Conservation (phyloP, 2,113 vertebrate genomes). For the Calidris pugnax region DNA sequence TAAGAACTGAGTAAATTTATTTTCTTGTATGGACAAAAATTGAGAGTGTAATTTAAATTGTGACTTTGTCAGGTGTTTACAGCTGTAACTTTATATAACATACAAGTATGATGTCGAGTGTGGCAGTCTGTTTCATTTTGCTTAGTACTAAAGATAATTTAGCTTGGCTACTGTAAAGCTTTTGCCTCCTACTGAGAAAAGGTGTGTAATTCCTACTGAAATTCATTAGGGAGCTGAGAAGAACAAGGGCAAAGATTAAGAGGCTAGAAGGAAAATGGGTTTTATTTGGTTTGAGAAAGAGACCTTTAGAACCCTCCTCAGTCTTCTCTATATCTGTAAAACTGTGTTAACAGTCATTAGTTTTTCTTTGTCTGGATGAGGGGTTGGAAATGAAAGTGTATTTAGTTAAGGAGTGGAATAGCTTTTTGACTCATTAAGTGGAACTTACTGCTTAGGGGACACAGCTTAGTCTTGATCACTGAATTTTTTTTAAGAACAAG, state of each 20-base stretch:
- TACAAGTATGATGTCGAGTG: not conserved
- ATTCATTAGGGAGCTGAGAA: not conserved
- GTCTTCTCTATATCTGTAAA: not conserved
- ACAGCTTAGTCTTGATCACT: not conserved
- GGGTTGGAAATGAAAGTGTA: not conserved
- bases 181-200: not conserved
- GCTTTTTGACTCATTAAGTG: not conserved
- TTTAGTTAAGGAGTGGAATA: not conserved
- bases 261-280: not conserved
- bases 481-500: not conserved
- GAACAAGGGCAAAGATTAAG: not conserved
- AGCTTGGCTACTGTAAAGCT: not conserved
- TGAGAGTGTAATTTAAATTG: not conserved
- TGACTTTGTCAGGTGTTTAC: not conserved
- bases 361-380: not conserved
- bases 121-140: not conserved
- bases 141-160: not conserved
- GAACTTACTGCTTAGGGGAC: not conserved
- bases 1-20: not conserved
- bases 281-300: slow-evolving; percentile 9
- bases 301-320: no score
- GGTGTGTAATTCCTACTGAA: not conserved
- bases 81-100: not conserved
- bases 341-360: not conserved
- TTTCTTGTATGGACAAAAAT: not conserved